Percentiles rank a stretch among this genome's conserved stretches.
Conservation (phyloP, 2,888 invertebrate genomes). For the Minunthozetes semirufus region DNA sequence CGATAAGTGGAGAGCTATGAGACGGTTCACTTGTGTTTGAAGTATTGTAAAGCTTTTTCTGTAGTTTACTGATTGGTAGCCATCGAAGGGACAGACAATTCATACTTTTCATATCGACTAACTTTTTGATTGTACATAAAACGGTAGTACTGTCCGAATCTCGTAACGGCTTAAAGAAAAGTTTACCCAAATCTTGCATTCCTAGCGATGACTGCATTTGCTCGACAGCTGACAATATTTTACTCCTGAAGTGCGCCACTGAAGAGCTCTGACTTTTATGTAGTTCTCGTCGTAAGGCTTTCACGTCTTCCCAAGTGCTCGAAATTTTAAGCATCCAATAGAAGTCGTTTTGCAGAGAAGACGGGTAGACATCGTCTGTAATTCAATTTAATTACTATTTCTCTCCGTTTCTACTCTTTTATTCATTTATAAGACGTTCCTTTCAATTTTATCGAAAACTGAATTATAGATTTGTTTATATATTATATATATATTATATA, state of each 20-base stretch:
- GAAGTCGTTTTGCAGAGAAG: slow-evolving; percentile 79
- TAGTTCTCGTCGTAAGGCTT: slow-evolving; percentile 83
- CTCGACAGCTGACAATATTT: slow-evolving; percentile 81
- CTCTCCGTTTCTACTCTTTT: background rate
- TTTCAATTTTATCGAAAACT: too few species aligned
- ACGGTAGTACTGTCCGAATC: slow-evolving; percentile 84
- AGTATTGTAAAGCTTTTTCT: slow-evolving; percentile 47
- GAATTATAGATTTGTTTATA: too few species aligned
- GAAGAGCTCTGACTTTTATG: slow-evolving; percentile 85
- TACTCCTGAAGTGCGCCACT: slow-evolving; percentile 77
- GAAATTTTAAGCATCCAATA: slow-evolving; percentile 98
- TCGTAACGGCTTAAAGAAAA: slow-evolving; percentile 81
- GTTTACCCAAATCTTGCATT: slow-evolving; percentile 85
- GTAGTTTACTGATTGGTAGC: slow-evolving; percentile 77
- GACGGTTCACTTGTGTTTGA: slow-evolving; percentile 16
- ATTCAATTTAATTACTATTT: background rate
- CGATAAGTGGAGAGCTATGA: slow-evolving; percentile 19
- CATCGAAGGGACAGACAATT: slow-evolving; percentile 86
- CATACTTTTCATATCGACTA: slow-evolving; percentile 73
- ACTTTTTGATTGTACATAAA: slow-evolving; percentile 73
- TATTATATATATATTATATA: too few species aligned
- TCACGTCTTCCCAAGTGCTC: slow-evolving; percentile 94
- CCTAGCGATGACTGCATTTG: slow-evolving; percentile 86
- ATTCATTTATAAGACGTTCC: background rate
- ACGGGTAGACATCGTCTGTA: slow-evolving; percentile 81